Conservation (phyloP, 2,888 invertebrate species). For the Rosalia funebris region DNA sequence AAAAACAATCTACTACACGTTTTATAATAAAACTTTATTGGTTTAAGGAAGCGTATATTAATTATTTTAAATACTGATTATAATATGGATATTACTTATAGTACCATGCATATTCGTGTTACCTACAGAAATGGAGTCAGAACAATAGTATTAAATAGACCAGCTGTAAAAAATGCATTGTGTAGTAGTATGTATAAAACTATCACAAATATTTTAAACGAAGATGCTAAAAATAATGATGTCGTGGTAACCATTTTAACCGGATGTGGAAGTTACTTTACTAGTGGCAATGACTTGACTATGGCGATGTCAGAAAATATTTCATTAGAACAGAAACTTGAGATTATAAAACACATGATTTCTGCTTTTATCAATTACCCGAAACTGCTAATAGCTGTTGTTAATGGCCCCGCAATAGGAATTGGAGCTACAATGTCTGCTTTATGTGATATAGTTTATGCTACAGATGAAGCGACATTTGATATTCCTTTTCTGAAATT, state of each 20-base stretch:
- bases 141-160: slow-evolving; percentile 78
- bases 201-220: slow-evolving; percentile 72
- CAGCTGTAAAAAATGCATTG: slow-evolving; percentile 83
- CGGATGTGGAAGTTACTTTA: slow-evolving; percentile 82
- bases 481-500: slow-evolving; percentile 86
- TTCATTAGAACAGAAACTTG: slow-evolving; percentile 16
- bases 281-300: slow-evolving; percentile 83
- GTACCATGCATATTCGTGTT: too few relatives aligned
- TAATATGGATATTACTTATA: too few relatives aligned
- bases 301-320: slow-evolving; percentile 28
- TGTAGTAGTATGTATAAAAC: slow-evolving; percentile 74
- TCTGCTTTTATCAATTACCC: slow-evolving; percentile 85
- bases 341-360: slow-evolving; percentile 67
- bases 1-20: too few relatives aligned
- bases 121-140: slow-evolving; percentile 66
- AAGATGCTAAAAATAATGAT: slow-evolving; percentile 74
- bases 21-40: too few relatives aligned
- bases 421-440: slow-evolving; percentile 86
- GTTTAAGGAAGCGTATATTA: too few relatives aligned
- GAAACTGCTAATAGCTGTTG: slow-evolving; percentile 85
- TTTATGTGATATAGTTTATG: slow-evolving; percentile 89
- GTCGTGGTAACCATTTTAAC: slow-evolving; percentile 80
- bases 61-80: too few relatives aligned
- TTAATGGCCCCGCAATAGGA: slow-evolving; percentile 96
- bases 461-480: slow-evolving; percentile 87